Base-by-base conservation (phyloP, 2,113 vertebrate genomes). In the Hemibagrus wyckioides region DNA sequence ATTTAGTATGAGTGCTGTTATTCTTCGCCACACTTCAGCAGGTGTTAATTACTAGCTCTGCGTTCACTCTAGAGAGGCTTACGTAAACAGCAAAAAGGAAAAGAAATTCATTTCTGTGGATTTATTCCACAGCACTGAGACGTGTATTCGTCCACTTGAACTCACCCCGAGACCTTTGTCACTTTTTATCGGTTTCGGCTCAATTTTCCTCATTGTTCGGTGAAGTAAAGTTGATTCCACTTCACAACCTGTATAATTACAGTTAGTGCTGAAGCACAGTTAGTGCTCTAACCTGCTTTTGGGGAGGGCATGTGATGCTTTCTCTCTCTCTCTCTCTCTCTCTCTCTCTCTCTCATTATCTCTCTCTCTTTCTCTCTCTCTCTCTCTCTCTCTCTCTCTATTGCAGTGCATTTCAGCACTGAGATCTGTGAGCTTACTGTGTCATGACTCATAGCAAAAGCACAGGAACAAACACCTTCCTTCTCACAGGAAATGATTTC, bases 31-130 rank as follows among this genome's bases (percentile, higher is more conserved):
- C n/a, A 77, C 88, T 86, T 83, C 36, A 44, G 67, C 56, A 82
- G 57, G 87, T 61, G 77, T 89, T 92, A 89, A 92, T 92, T 84
- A 89, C 88, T 36, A 36, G 21, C 21, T 15, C 67, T 65, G 52
- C 90, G 85, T 92, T 88, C 84, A 88, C 81, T 88, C 73, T 7
- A 56, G 80, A 13, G 63, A 56, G 84, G 86, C 85, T 93, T 92
- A 86, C 88, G 56, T 75, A 39, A 17, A 8, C 84, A 77, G 50
- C 17, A 39, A 10, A 89, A 90, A 83, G 41, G 41, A 84, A 56
- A 30, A 63, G 71, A 59, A 13, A 80, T 44, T 39, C 30, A 11
- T 80, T 36, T 23, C 52, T 80, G 50, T 56, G 77, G 30, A 80
- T 80, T 79, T 65, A 30, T 82, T 65, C 25, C 13, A 10, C 50